Percentiles rank a stretch among this genome's conserved stretches.
Evolutionary conservation across 2,797 vertebrate genomes (phyloP).

Genomic region (Xenopus petersii): DNA sequence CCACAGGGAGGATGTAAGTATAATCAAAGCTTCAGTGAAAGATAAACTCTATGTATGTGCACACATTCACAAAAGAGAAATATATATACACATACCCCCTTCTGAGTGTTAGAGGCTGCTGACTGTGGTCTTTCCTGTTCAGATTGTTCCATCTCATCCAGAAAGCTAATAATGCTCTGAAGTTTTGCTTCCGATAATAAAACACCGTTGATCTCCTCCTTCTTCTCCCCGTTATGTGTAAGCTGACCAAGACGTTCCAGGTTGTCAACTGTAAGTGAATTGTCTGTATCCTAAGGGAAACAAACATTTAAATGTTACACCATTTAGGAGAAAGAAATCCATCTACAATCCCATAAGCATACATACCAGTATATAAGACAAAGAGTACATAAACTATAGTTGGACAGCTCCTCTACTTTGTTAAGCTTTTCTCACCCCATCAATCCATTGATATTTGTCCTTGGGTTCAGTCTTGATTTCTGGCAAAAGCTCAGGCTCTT

Average conservation of each 20-base stretch:
- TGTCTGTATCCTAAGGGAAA: conserved; percentile 69
- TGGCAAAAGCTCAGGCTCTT: conserved; percentile 77
- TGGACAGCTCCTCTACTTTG: neutral
- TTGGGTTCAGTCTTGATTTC: conserved; percentile 65
- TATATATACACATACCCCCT: conserved; percentile 66
- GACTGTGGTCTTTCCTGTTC: conserved; percentile 82
- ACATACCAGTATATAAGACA: neutral
- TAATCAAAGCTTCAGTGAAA: neutral
- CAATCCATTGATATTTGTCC: conserved; percentile 80
- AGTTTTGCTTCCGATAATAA: conserved; percentile 91
- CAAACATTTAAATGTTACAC: neutral
- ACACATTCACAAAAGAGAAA: neutral
- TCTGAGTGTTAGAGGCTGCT: conserved; percentile 69
- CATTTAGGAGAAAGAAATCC: too few species aligned
- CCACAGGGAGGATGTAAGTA: neutral
- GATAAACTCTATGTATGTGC: neutral
- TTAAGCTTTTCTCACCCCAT: conserved; percentile 66
- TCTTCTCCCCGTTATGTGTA: conserved; percentile 66
- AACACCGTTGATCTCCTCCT: conserved; percentile 59
- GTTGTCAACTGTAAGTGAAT: conserved; percentile 86
- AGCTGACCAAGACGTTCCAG: conserved; percentile 84
- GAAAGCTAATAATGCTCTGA: conserved; percentile 89
- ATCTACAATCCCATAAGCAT: too few species aligned
- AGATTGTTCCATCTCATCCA: conserved; percentile 92
- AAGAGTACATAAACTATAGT: neutral